These are phyloP conservation scores for Drosophila lacertosa DNA, from an alignment of 1,140 invertebrate genomes.

Conservation along the genomic window DNA sequence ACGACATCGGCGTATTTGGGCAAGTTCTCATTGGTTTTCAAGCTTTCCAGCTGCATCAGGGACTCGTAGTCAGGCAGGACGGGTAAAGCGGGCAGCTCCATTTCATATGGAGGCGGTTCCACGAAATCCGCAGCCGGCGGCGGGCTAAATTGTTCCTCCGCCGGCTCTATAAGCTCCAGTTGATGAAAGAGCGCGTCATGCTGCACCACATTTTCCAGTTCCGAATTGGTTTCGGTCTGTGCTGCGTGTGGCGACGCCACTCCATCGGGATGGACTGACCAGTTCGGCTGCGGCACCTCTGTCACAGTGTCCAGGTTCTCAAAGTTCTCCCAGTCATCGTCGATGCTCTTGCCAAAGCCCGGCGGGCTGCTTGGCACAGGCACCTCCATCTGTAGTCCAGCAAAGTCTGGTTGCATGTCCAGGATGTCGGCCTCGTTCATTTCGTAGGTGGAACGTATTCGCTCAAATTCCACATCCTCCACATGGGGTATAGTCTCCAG, in stretches of 20 bases:
- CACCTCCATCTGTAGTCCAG: slow-evolving; percentile 19
- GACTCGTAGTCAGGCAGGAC: slow-evolving; percentile 65
- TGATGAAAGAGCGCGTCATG: slow-evolving; percentile 45
- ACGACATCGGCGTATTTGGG: slow-evolving; percentile 65
- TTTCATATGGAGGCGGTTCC: slow-evolving; percentile 59
- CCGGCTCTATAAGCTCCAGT: slow-evolving; percentile 49
- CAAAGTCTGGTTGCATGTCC: slow-evolving; percentile 46
- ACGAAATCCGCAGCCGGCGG: background rate
- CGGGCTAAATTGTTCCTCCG: background rate
- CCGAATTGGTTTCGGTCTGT: slow-evolving; percentile 27
- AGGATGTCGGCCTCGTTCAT: slow-evolving; percentile 73
- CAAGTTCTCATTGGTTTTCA: slow-evolving; percentile 29
- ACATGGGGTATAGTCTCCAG: slow-evolving; percentile 47
- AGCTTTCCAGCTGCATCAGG: slow-evolving; percentile 59
- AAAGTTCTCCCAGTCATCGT: slow-evolving; percentile 81
- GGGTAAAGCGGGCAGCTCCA: slow-evolving; percentile 4
- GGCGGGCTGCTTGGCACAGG: slow-evolving; percentile 55
- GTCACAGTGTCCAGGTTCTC: slow-evolving; percentile 57
- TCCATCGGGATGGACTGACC: slow-evolving; percentile 44
- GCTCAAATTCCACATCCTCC: slow-evolving; percentile 57
- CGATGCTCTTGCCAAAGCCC: slow-evolving; percentile 76
- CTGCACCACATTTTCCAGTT: slow-evolving; percentile 37
- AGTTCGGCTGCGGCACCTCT: slow-evolving; percentile 41
- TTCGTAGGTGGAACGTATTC: slow-evolving; percentile 64
- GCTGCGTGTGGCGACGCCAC: slow-evolving; percentile 19